Percentiles rank a stretch among this genome's conserved stretches.
These are phyloP conservation scores for Xiphorhynchus elegans DNA, from an alignment of 2,113 vertebrate genomes.

Conservation along the genomic window DNA sequence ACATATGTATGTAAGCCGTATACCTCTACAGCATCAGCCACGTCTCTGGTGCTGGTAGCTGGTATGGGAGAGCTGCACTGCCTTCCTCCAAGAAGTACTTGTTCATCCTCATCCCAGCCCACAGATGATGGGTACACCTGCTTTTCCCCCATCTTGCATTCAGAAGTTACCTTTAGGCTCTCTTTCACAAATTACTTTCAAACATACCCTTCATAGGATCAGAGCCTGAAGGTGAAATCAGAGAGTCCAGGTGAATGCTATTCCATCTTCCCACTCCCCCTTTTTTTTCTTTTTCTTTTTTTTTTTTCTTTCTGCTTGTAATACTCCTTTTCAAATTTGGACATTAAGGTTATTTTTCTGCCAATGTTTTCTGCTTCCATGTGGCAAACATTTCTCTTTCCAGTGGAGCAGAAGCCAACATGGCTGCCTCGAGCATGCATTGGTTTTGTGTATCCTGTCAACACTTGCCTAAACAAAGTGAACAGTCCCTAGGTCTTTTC, in stretches of 20 bases:
- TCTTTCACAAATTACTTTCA: not conserved
- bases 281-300: too few relatives aligned
- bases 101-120: not conserved
- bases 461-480: not conserved
- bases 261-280: rapidly evolving
- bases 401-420: slow-evolving; percentile 50
- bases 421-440: not conserved
- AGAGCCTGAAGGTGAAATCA: not conserved
- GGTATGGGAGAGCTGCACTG: not conserved
- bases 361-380: slow-evolving; percentile 59
- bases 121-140: rapidly evolving
- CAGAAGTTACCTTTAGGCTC: not conserved
- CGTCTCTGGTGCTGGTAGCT: not conserved
- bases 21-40: rapidly evolving
- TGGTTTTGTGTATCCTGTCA: slow-evolving; percentile 47
- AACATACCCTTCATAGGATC: not conserved
- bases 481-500: slow-evolving; percentile 34
- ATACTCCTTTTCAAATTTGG: slow-evolving; percentile 22
- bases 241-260: not conserved
- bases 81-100: not conserved
- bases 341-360: slow-evolving; percentile 39
- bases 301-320: not conserved
- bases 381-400: slow-evolving; percentile 33
- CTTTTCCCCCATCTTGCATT: not conserved
- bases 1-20: rapidly evolving